These are phyloP conservation scores for Amphiprion percula DNA, from an alignment of 2,113 vertebrate species.

Conservation along the genomic window DNA sequence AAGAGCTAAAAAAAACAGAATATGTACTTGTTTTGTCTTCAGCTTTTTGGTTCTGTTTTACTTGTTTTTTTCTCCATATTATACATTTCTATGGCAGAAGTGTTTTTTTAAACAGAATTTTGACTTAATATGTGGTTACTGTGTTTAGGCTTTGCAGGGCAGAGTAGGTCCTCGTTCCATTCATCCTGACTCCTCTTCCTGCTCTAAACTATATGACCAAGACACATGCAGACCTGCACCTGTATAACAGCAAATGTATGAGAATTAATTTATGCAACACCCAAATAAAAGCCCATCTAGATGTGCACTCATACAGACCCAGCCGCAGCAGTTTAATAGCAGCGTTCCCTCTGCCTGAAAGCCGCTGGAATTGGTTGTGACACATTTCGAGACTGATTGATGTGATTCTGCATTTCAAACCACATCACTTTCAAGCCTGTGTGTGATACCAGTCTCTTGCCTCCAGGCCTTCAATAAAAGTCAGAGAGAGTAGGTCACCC, in stretches of 20 bases:
- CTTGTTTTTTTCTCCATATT: no score
- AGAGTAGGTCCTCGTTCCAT: not conserved
- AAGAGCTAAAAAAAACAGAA: no score
- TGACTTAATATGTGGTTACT: no score
- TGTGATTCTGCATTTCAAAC: conserved; percentile 64
- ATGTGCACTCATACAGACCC: not conserved
- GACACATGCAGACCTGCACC: not conserved
- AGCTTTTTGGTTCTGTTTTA: no score
- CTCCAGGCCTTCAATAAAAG: conserved; percentile 72
- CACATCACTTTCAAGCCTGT: conserved; percentile 58
- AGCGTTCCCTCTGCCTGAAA: conserved; percentile 40
- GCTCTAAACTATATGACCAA: not conserved
- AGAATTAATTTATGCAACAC: not conserved
- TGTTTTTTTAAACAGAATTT: no score
- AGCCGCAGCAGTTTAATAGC: conserved; percentile 2
- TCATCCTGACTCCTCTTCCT: not conserved
- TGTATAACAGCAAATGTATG: not conserved
- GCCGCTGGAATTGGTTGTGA: conserved; percentile 57
- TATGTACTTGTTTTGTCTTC: no score
- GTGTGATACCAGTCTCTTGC: conserved; percentile 60
- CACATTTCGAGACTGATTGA: conserved; percentile 68
- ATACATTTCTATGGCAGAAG: no score
- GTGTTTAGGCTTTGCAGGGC: not conserved
- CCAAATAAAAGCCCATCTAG: not conserved
- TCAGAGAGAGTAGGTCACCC: conserved; percentile 62